phyloP scores from a whole-genome alignment of 2,888 invertebrate genomes.

The Dioctria rufipes region DNA sequence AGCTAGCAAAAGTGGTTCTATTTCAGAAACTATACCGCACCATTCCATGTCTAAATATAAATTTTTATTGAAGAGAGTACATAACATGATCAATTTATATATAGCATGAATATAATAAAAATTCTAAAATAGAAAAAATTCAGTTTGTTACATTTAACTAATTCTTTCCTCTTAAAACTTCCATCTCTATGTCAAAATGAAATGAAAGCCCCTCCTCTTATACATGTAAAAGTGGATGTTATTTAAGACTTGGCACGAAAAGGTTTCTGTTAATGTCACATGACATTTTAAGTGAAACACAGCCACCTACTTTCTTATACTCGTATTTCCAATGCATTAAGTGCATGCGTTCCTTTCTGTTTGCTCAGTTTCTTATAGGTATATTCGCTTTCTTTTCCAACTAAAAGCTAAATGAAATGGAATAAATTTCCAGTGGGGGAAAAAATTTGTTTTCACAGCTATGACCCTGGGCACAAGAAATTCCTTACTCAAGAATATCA shows the following conservation, averaged over 20 bases:
- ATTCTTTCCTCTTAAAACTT: no score
- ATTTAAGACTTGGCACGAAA: constrained; percentile 25
- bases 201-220: no score
- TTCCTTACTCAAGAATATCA: neutral
- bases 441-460: constrained; percentile 3
- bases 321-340: constrained; percentile 32
- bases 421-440: constrained; percentile 18
- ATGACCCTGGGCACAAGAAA: neutral
- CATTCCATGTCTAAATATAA: no score
- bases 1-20: no score
- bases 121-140: no score
- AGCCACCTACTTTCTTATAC: neutral
- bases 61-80: no score
- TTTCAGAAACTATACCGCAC: no score
- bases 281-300: constrained; percentile 16
- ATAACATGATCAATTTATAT: no score
- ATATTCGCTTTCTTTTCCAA: neutral
- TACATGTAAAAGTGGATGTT: no score
- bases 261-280: constrained; percentile 26
- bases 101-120: no score
- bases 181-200: no score
- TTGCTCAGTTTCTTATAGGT: constrained; percentile 5
- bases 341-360: constrained; percentile 32
- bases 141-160: no score
- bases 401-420: constrained; percentile 23